These are phyloP conservation scores for Anoplius nigerrimus DNA, from an alignment of 2,888 invertebrate genomes.

Conservation along the genomic window DNA sequence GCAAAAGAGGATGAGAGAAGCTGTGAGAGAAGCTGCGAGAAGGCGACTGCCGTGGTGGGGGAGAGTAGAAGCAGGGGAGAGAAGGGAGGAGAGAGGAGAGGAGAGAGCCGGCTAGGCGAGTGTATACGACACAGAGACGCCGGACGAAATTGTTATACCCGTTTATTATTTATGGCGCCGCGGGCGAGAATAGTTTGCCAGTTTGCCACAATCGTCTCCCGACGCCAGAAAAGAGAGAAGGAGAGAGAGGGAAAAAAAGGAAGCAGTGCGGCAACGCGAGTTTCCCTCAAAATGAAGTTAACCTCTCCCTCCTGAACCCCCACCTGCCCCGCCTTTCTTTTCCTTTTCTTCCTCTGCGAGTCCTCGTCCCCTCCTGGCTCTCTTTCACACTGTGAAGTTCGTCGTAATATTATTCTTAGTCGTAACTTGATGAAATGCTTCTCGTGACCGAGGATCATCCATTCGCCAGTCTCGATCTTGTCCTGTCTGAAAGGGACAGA, in stretches of 20 bases:
- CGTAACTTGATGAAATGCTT: slow-evolving; percentile 29
- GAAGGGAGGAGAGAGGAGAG: not conserved
- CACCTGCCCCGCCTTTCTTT: not conserved
- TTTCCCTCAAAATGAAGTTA: slow-evolving; percentile 35
- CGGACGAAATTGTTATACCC: slow-evolving; percentile 42
- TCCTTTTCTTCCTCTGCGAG: not conserved
- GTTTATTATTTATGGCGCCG: slow-evolving; percentile 49
- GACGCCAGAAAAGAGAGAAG: not conserved
- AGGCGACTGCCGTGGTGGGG: not conserved
- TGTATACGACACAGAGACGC: slow-evolving; percentile 14
- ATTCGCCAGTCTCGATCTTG: slow-evolving; percentile 32
- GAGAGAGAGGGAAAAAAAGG: slow-evolving; percentile 6
- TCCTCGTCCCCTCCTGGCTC: not conserved
- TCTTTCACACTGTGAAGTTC: slow-evolving; percentile 12
- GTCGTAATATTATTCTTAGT: slow-evolving; percentile 19
- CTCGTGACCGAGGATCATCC: slow-evolving; percentile 26
- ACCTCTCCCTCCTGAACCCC: slow-evolving; percentile 4
- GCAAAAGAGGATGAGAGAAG: not conserved
- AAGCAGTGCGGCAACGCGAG: slow-evolving; percentile 1
- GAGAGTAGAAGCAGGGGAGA: not conserved
- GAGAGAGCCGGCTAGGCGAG: not conserved
- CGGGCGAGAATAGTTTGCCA: slow-evolving; percentile 34
- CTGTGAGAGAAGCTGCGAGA: not conserved
- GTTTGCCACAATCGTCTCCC: slow-evolving; percentile 32
- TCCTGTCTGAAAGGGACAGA: not conserved